Evolutionary conservation across 2,888 invertebrate species (phyloP), one percentile per base, ranked within the genome.

Genomic region (Boloria euphrosyne): DNA sequence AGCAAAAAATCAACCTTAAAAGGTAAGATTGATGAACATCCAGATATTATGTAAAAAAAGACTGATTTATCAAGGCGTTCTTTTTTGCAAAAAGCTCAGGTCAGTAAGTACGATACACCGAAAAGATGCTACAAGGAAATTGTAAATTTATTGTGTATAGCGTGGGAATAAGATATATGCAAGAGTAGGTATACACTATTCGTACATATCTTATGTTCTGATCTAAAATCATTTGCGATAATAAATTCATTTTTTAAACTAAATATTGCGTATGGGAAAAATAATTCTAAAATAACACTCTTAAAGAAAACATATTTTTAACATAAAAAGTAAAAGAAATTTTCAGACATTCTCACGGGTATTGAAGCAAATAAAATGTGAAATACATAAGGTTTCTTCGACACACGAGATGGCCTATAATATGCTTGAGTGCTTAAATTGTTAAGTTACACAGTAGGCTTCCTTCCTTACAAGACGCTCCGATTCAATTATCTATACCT

Each of bases 91-190:
- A 89, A 90, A 87, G 86, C 80, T 78, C 89, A 85, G 90, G 90
- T 90, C 89, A 90, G 88, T 86, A 82, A 85, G 82, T 83, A 80
- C 84, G 90, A 90, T 89, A 89, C 87, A 86, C 88, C 89, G 87
- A 90, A 91, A 91, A 87, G 87, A 88, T 89, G 89, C 88, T 87
- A 85, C 82, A 82, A 86, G 88, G 90, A 90, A 90, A 90, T 27
- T 17, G 31, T 31, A 18, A 49, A 7, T 27, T 14, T 47, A 13
- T 89, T 87, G 82, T 72, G 78, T 81, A 69, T 68, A 85, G 78
- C 90, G 91, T 91, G 91, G 90, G 91, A 91, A 90, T 85, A n/a
- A n/a, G n/a, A n/a, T 79, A 13, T 16, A 27, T 51, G 10, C 13
- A n/a, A n/a, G n/a, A n/a, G n/a, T n/a, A n/a, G n/a, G n/a, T n/a